Conservation (phyloP, 2,113 vertebrate species). For the Sarotherodon lohbergeri region DNA sequence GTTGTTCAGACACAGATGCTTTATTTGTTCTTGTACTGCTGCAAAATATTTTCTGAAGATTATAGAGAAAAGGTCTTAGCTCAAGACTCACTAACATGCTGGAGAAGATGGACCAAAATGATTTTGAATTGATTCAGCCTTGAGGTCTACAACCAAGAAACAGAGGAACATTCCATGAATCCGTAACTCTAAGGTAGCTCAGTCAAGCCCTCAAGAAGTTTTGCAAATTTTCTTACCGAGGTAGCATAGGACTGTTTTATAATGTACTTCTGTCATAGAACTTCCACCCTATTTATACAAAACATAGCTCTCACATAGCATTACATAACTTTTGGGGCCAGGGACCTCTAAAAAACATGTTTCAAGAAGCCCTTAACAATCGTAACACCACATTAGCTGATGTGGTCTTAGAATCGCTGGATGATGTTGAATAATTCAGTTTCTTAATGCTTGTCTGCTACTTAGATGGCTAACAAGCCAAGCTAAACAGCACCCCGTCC, state of each 20-base stretch:
- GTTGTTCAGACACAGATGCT: slow-evolving; percentile 20
- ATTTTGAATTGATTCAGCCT: slow-evolving; percentile 78
- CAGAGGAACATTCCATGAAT: slow-evolving; percentile 79
- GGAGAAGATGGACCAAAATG: slow-evolving; percentile 77
- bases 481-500: neutral
- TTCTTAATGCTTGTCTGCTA: neutral
- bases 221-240: slow-evolving; percentile 73
- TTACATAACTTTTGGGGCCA: neutral
- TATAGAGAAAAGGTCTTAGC: neutral
- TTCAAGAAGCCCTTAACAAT: neutral
- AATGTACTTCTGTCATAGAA: slow-evolving; percentile 41
- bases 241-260: slow-evolving; percentile 50
- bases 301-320: neutral
- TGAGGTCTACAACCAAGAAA: slow-evolving; percentile 72
- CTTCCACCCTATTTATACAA: slow-evolving; percentile 47
- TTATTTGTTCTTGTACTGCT: slow-evolving; percentile 34
- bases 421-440: neutral
- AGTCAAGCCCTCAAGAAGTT: slow-evolving; percentile 62
- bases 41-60: slow-evolving; percentile 18
- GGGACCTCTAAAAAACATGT: neutral
- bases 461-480: neutral
- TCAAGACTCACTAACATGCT: slow-evolving; percentile 25
- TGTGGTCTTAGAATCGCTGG: neutral
- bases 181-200: slow-evolving; percentile 72
- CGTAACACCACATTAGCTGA: neutral